Conservation (phyloP, 2,888 invertebrate genomes). For the Scaptomyza reducta region DNA sequence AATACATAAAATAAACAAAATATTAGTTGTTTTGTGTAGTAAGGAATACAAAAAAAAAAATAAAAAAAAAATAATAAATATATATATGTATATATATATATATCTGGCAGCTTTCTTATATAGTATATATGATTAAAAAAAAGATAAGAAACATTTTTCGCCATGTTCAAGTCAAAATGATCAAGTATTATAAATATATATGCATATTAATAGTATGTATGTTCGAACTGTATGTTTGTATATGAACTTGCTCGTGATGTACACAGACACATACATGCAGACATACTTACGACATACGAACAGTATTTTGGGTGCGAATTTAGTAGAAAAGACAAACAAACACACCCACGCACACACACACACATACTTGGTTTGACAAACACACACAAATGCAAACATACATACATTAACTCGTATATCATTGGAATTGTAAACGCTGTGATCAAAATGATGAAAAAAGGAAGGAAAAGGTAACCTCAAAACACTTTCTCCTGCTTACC, state of each 20-base stretch:
- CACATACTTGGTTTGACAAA: constrained; percentile 21
- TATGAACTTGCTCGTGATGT: no score
- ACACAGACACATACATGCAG: no score
- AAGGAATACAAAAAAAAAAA: not conserved
- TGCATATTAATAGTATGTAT: constrained; percentile 28
- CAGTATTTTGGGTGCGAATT: constrained; percentile 66
- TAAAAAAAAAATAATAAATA: no score
- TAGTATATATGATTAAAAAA: no score
- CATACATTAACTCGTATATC: constrained; percentile 60
- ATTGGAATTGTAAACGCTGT: constrained; percentile 78
- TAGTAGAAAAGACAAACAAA: constrained; percentile 25
- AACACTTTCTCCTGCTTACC: constrained; percentile 37
- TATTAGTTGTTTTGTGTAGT: constrained; percentile 44
- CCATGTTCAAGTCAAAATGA: no score
- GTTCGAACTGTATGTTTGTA: constrained; percentile 4
- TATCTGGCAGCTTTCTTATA: constrained; percentile 39
- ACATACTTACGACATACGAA: constrained; percentile 17
- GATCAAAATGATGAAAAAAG: constrained; percentile 56
- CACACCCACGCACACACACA: constrained; percentile 1
- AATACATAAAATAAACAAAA: constrained; percentile 17
- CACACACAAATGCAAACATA: constrained; percentile 14
- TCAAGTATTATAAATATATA: constrained; percentile 52
- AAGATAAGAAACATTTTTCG: no score
- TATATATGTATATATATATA: constrained; percentile 16
- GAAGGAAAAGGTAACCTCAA: constrained; percentile 16